Base-by-base conservation (phyloP, 2,888 invertebrate species). In the Chymomyza fuscimana region DNA sequence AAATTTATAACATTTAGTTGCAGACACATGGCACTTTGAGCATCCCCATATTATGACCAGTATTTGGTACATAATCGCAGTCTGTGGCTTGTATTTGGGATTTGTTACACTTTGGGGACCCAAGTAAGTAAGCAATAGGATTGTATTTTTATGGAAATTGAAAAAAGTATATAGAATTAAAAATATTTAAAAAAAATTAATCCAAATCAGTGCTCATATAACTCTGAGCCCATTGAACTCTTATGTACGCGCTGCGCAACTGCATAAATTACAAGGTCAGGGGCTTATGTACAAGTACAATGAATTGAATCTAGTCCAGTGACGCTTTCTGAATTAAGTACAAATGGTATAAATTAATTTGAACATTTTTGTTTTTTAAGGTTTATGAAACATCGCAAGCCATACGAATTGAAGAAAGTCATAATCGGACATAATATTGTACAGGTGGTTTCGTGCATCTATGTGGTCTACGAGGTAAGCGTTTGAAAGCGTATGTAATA, bases 351-450 rank as follows among this genome's bases (percentile, higher is more conserved):
- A 5, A 29, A 61, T 63, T 63, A 50, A 66, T n/a, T 4, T 16
- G 22, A 63, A 16, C 32, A 32, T 7, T 59, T 29, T 64, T n/a
- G n/a, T 10, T 66, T 5, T 4, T 78, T 9, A 68, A 91, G 91
- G n/a, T 83, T 81, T 80, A 98, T 98, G 97, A 93, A 93, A 85
- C 91, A 94, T 80, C 93, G 95, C 65, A 92, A 93, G 74, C 93
- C 97, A 0, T 95, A 94, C 87, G 91, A 94, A 12, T 91, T 97
- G 40, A 94, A 94, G 77, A 92, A 90, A 2, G 89, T 95, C 46
- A 94, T 97, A 77, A 93, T 94, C 71, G 92, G 93, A 81, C 98
- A 97, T 92, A 97, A 98, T 90, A 91, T 96, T n/a, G 89, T 94
- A 63, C 97, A 97, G 94, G 95, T 97, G 10, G 9, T 86, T 5